These are phyloP conservation scores for Chaunax sp. DNA, from an alignment of 2,797 vertebrate genomes.

Conservation along the genomic window DNA sequence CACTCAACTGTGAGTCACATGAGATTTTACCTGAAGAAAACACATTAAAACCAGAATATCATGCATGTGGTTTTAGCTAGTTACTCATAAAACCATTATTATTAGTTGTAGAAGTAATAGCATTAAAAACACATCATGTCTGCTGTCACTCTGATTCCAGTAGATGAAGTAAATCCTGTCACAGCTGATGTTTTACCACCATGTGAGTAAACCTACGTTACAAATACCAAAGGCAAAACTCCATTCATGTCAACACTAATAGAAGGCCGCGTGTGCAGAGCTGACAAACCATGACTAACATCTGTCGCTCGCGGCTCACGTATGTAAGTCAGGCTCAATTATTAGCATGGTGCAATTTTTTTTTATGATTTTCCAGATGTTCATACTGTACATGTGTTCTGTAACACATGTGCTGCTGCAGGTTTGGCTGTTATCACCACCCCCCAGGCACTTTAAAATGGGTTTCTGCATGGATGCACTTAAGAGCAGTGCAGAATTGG, in stretches of 20 bases:
- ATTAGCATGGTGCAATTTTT: constrained; percentile 17
- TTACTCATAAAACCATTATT: neutral
- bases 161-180: constrained; percentile 6
- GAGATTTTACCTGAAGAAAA: neutral
- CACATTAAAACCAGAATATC: neutral
- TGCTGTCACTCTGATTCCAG: constrained; percentile 16
- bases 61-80: neutral
- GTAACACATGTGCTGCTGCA: constrained; percentile 29
- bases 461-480: constrained; percentile 68
- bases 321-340: constrained; percentile 48
- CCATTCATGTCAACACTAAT: constrained; percentile 47
- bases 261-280: constrained; percentile 12
- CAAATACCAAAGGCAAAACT: constrained; percentile 44
- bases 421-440: constrained; percentile 33
- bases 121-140: constrained; percentile 13
- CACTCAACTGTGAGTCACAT: constrained; percentile 13
- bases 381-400: constrained; percentile 19
- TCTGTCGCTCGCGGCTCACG: constrained; percentile 36
- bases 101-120: neutral
- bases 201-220: constrained; percentile 19
- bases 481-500: constrained; percentile 54
- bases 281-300: constrained; percentile 42
- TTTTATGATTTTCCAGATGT: constrained; percentile 57
- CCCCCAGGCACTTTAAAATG: constrained; percentile 31
- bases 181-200: constrained; percentile 22